Evolutionary conservation across 1,140 invertebrate genomes (phyloP).

Genomic region (Nixonia krombeini): DNA sequence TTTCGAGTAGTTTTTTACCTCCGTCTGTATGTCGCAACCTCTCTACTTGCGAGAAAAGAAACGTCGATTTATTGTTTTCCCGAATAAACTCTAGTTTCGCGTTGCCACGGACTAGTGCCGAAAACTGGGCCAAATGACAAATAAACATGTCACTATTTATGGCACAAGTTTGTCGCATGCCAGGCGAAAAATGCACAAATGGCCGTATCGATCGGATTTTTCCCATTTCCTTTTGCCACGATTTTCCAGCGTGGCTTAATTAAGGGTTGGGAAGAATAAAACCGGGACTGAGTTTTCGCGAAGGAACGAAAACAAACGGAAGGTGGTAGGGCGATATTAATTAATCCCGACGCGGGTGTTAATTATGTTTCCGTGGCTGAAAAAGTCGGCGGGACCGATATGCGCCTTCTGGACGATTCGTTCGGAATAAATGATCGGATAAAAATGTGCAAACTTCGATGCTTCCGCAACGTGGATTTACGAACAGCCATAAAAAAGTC

Average conservation of each 20-base stretch:
- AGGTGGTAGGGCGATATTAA: constrained; percentile 22
- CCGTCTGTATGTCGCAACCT: too few species aligned
- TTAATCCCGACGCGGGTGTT: constrained; percentile 36
- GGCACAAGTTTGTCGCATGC: too few species aligned
- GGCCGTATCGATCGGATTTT: too few species aligned
- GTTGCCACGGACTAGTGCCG: too few species aligned
- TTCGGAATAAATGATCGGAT: constrained; percentile 22
- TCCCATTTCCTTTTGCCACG: constrained; percentile 6
- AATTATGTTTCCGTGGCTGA: constrained; percentile 25
- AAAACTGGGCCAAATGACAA: too few species aligned
- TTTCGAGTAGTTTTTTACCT: too few species aligned
- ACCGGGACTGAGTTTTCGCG: constrained; percentile 21
- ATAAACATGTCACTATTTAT: too few species aligned
- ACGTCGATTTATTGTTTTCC: neutral
- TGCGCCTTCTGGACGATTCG: constrained; percentile 24
- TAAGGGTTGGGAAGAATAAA: constrained; percentile 26
- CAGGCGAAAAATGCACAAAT: too few species aligned
- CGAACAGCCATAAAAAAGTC: too few species aligned
- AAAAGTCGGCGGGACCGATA: constrained; percentile 12
- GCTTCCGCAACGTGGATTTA: too few species aligned
- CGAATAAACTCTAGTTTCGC: too few species aligned
- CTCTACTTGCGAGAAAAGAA: neutral
- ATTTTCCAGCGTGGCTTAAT: constrained; percentile 25
- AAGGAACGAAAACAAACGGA: constrained; percentile 16
- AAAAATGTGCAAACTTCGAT: too few species aligned